Conservation (phyloP, 2,113 vertebrate species). For the Synchiropus splendidus region DNA sequence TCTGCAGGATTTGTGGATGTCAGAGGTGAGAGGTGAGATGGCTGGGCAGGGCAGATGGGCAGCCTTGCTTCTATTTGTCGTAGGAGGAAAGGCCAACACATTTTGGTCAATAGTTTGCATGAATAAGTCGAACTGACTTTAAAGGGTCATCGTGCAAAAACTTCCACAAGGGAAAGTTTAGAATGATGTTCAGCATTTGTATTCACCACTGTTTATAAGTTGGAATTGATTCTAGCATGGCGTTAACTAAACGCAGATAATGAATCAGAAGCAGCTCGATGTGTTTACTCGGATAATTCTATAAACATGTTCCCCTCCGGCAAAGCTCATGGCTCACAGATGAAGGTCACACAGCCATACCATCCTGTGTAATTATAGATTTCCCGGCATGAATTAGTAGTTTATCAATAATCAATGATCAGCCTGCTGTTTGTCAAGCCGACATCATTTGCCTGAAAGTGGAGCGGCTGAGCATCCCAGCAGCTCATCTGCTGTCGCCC, state of each 20-base stretch:
- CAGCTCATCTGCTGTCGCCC: conserved; percentile 30
- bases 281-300: conserved; percentile 20
- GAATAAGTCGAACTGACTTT: no score
- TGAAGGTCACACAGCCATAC: conserved; percentile 17
- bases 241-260: neutral
- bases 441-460: conserved; percentile 27
- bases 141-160: no score
- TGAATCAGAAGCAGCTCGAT: conserved; percentile 1
- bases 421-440: conserved; percentile 36
- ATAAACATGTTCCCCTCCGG: conserved; percentile 12
- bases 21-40: conserved; percentile 61
- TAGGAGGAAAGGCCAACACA: conserved; percentile 20
- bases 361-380: conserved; percentile 27
- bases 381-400: conserved; percentile 29
- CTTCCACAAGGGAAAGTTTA: no score
- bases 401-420: conserved; percentile 56
- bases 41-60: conserved; percentile 64
- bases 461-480: conserved; percentile 18
- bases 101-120: neutral
- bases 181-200: no score
- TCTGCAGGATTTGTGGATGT: conserved; percentile 60
- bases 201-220: no score
- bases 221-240: no score
- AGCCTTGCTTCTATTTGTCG: conserved; percentile 44
- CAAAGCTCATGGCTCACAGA: conserved; percentile 24